Conservation (phyloP, 2,797 vertebrate genomes). For the Melanotaenia nigrans region DNA sequence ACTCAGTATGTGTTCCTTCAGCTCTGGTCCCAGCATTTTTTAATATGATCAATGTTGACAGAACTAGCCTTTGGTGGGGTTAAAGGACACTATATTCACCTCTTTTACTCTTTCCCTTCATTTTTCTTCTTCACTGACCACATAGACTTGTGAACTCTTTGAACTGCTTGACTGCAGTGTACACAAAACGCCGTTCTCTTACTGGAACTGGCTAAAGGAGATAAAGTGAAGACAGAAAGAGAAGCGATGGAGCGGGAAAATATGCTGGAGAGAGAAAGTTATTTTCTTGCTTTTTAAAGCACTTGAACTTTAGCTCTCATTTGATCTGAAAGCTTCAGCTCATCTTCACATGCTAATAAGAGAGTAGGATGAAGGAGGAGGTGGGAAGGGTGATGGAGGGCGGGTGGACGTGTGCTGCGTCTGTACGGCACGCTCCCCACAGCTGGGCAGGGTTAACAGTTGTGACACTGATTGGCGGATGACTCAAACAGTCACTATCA, state of each 20-base stretch:
- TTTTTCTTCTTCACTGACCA: conserved; percentile 67
- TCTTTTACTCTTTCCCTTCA: conserved; percentile 43
- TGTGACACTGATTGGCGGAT: conserved; percentile 50
- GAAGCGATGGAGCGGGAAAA: conserved; percentile 12
- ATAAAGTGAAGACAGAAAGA: conserved; percentile 36
- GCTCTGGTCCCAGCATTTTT: conserved; percentile 32
- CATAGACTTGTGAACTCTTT: conserved; percentile 66
- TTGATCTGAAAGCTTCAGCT: conserved; percentile 49
- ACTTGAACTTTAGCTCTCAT: conserved; percentile 57
- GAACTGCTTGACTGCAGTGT: conserved; percentile 60
- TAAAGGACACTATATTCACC: conserved; percentile 52
- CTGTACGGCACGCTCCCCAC: conserved; percentile 65
- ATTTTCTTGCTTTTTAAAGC: conserved; percentile 44
- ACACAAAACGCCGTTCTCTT: conserved; percentile 46
- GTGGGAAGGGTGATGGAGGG: conserved; percentile 23
- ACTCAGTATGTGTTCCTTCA: conserved; percentile 44
- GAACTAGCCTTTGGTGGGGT: conserved; percentile 52
- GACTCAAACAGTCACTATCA: conserved; percentile 65
- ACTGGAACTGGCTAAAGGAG: conserved; percentile 62
- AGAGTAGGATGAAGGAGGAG: conserved; percentile 32
- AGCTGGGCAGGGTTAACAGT: conserved; percentile 76
- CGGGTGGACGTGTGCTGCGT: conserved; percentile 49
- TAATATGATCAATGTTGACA: conserved; percentile 72
- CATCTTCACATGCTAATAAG: conserved; percentile 49
- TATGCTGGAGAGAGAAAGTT: conserved; percentile 20